Evolutionary conservation across 2,797 vertebrate species (phyloP).

Genomic region (Leptatherina wallacei): DNA sequence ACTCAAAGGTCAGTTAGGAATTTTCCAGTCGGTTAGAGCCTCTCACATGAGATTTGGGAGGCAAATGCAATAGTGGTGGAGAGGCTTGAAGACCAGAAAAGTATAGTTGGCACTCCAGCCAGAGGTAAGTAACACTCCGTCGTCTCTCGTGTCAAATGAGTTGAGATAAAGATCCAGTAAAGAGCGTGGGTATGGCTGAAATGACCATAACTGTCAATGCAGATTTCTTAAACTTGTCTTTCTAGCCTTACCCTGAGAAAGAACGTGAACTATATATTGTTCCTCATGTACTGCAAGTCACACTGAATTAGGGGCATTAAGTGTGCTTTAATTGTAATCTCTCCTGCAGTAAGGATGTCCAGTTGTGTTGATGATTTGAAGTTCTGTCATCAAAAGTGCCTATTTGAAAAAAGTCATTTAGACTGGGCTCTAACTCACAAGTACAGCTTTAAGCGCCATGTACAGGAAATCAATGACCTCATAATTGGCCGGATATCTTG

Average conservation of each 20-base stretch:
- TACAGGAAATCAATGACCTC: background rate
- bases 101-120: slow-evolving; percentile 48
- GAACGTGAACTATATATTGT: slow-evolving; percentile 20
- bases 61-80: slow-evolving; percentile 70
- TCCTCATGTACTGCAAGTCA: slow-evolving; percentile 11
- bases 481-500: slow-evolving; percentile 2
- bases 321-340: slow-evolving; percentile 7
- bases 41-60: slow-evolving; percentile 90
- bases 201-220: slow-evolving; percentile 19
- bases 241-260: slow-evolving; percentile 3
- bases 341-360: slow-evolving; percentile 1
- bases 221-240: slow-evolving; percentile 10
- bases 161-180: slow-evolving; percentile 16
- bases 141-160: slow-evolving; percentile 32
- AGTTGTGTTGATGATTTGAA: slow-evolving; percentile 27
- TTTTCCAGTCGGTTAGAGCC: slow-evolving; percentile 95
- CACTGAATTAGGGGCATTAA: slow-evolving; percentile 2
- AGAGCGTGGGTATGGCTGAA: slow-evolving; percentile 26
- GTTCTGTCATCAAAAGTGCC: slow-evolving; percentile 10
- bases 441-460: background rate
- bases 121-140: slow-evolving; percentile 42
- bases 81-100: slow-evolving; percentile 77
- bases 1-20: slow-evolving; percentile 96
- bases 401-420: background rate
- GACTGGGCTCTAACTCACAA: background rate